phyloP scores from a whole-genome alignment of 1,140 invertebrate species.

The Zaprionus gabonicus region DNA sequence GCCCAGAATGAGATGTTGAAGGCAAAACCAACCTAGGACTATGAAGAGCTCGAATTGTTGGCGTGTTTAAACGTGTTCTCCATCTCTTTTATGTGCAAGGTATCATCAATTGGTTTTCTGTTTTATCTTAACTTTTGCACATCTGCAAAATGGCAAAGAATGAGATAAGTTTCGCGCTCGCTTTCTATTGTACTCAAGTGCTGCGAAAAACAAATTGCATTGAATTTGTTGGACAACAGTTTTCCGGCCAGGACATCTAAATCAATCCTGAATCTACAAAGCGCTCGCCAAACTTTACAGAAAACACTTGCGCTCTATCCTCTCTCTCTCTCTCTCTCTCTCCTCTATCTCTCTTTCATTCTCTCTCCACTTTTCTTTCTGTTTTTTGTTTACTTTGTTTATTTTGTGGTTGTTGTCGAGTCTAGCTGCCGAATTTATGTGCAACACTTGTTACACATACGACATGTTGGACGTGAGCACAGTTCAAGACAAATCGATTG shows the following conservation, averaged over 20 bases:
- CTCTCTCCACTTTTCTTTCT: neutral
- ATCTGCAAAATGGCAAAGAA: neutral
- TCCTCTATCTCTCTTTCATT: neutral
- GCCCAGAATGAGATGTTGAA: neutral
- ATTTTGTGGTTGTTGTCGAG: constrained; percentile 33
- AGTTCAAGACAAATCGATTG: constrained; percentile 72
- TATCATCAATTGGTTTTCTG: neutral
- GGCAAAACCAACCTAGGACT: neutral
- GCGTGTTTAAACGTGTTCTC: too few species aligned
- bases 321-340: neutral
- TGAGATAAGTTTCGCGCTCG: neutral
- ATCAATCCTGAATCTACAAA: constrained; percentile 6
- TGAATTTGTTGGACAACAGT: constrained; percentile 21
- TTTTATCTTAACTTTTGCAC: neutral
- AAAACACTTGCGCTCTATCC: neutral
- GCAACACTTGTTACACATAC: constrained; percentile 75
- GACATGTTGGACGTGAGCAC: constrained; percentile 64
- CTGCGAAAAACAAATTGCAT: constrained; percentile 24
- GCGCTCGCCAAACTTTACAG: constrained; percentile 16
- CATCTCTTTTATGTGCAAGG: too few species aligned
- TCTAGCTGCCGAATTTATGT: constrained; percentile 58
- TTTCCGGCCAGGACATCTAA: constrained; percentile 16
- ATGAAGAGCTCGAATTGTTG: neutral
- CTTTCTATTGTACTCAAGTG: constrained; percentile 3
- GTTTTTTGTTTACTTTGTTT: constrained; percentile 27